Conservation (phyloP, 1,140 invertebrate species). For the Diachasma alloeum region DNA sequence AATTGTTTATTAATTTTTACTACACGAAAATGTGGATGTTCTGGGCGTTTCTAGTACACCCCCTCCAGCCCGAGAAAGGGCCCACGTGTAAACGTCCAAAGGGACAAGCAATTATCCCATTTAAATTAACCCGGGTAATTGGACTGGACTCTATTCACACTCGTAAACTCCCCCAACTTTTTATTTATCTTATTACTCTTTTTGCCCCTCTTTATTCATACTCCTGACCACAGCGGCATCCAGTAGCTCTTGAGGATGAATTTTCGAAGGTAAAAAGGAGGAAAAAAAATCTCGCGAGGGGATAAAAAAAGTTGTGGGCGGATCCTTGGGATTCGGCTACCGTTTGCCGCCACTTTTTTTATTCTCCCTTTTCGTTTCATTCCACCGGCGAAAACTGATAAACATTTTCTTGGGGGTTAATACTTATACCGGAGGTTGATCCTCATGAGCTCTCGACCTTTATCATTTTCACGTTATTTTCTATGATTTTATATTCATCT, state of each 20-base stretch:
- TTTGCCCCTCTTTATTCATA: neutral
- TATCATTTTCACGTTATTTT: neutral
- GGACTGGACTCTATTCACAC: constrained; percentile 59
- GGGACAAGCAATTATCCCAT: constrained; percentile 57
- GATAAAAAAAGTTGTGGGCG: constrained; percentile 43
- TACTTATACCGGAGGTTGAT: neutral
- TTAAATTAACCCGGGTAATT: constrained; percentile 62
- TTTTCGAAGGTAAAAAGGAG: neutral
- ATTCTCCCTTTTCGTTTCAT: neutral
- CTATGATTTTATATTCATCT: neutral
- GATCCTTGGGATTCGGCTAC: constrained; percentile 51
- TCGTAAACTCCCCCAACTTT: constrained; percentile 48
- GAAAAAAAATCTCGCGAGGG: constrained; percentile 9
- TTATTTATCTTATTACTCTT: neutral
- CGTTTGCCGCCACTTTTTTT: constrained; percentile 36
- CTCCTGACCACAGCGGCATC: neutral
- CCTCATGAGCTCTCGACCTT: constrained; percentile 2
- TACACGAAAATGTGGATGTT: neutral
- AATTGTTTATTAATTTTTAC: neutral
- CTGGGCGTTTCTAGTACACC: neutral
- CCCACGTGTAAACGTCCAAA: neutral
- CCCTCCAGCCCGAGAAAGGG: neutral
- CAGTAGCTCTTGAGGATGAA: constrained; percentile 10
- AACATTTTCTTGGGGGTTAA: neutral
- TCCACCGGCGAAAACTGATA: neutral